Conservation (phyloP, 2,888 invertebrate species). For the Drosophila lutescens region DNA sequence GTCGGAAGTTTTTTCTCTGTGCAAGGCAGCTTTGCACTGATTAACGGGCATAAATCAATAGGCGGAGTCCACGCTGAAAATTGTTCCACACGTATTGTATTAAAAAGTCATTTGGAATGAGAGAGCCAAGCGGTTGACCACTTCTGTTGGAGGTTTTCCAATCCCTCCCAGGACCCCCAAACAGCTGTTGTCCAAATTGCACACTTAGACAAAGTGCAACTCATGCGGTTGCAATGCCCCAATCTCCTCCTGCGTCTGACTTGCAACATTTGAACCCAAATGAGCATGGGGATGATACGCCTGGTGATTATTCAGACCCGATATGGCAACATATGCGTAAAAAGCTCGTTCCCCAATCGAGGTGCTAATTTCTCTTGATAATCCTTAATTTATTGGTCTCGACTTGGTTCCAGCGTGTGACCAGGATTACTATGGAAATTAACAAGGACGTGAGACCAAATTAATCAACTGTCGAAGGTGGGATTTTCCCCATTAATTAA, state of each 20-base stretch:
- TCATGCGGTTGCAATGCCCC: conserved; percentile 61
- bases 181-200: conserved; percentile 31
- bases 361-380: conserved; percentile 61
- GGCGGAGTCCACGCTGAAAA: conserved; percentile 3
- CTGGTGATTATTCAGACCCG: conserved; percentile 23
- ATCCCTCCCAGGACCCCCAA: conserved; percentile 7
- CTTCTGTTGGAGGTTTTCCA: conserved; percentile 25
- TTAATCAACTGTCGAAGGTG: not conserved
- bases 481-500: conserved; percentile 3
- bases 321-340: conserved; percentile 41
- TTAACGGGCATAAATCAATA: conserved; percentile 44
- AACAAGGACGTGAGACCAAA: conserved; percentile 10
- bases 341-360: conserved; percentile 30
- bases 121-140: conserved; percentile 36
- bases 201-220: conserved; percentile 69
- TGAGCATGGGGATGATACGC: conserved; percentile 18
- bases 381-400: conserved; percentile 67
- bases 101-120: conserved; percentile 28
- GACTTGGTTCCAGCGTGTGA: not conserved
- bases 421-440: conserved; percentile 12
- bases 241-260: conserved; percentile 7
- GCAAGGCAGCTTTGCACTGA: conserved; percentile 18
- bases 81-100: conserved; percentile 15
- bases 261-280: conserved; percentile 20
- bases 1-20: not conserved